Conservation (phyloP, 2,797 vertebrate genomes). For the Eulemur mongoz region DNA sequence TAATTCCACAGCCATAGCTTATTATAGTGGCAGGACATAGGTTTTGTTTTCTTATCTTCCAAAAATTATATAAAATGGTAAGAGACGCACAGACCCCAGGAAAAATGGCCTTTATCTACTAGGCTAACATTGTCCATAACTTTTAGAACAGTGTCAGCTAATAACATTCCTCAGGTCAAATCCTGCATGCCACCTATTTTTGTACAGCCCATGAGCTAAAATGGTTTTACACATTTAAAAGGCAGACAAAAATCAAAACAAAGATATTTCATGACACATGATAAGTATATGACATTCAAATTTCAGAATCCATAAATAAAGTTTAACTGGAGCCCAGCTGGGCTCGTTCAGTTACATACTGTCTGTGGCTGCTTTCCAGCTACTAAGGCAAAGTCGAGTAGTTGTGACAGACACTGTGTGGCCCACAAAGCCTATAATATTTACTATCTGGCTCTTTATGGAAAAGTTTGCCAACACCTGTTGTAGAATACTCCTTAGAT, state of each 20-base stretch:
- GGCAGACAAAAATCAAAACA: background rate
- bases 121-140: background rate
- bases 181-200: background rate
- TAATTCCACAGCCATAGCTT: background rate
- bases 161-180: background rate
- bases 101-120: background rate
- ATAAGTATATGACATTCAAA: background rate
- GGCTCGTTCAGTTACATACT: background rate
- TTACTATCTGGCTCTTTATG: background rate
- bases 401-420: background rate
- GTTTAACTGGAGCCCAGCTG: background rate
- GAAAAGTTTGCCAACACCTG: background rate
- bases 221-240: background rate
- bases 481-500: background rate
- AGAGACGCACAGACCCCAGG: background rate
- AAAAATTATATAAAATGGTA: background rate
- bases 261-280: background rate
- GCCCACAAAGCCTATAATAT: background rate
- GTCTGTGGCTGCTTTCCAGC: background rate
- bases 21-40: background rate
- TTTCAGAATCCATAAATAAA: background rate
- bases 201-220: background rate
- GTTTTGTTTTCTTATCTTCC: conserved; percentile 29
- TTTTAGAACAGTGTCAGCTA: background rate
- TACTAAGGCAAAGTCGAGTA: background rate